These are phyloP conservation scores for Aphis craccivora DNA, from an alignment of 1,140 invertebrate genomes.

Conservation along the genomic window DNA sequence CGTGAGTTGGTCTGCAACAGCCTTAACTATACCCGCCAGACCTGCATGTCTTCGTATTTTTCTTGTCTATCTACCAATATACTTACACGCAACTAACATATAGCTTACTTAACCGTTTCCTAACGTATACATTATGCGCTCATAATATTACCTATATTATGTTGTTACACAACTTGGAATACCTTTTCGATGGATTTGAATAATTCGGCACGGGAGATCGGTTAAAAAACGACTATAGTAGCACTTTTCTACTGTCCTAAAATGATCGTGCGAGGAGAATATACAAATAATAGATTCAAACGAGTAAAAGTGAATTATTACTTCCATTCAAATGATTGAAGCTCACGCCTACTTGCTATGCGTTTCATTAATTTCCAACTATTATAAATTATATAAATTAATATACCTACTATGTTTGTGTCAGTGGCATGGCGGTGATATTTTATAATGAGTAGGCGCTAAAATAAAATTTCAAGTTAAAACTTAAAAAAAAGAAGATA, in stretches of 20 bases:
- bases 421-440: too few species aligned
- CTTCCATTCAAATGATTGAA: background rate
- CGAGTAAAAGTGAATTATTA: background rate
- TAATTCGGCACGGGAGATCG: background rate
- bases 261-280: background rate
- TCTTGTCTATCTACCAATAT: background rate
- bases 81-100: background rate
- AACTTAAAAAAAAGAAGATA: too few species aligned
- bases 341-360: background rate
- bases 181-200: background rate
- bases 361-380: background rate
- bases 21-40: background rate
- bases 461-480: too few species aligned
- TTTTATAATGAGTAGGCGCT: too few species aligned
- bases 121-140: background rate
- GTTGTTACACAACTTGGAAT: background rate
- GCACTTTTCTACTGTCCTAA: background rate
- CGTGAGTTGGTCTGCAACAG: background rate
- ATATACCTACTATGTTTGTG: too few species aligned
- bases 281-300: background rate
- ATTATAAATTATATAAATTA: too few species aligned
- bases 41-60: background rate
- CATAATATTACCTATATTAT: background rate
- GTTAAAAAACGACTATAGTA: background rate
- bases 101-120: background rate